Percentiles rank a stretch among this genome's conserved stretches.
Evolutionary conservation across 92 coral and sea anemone species (phyloP).

Genomic region (Phenganax stokvisi): DNA sequence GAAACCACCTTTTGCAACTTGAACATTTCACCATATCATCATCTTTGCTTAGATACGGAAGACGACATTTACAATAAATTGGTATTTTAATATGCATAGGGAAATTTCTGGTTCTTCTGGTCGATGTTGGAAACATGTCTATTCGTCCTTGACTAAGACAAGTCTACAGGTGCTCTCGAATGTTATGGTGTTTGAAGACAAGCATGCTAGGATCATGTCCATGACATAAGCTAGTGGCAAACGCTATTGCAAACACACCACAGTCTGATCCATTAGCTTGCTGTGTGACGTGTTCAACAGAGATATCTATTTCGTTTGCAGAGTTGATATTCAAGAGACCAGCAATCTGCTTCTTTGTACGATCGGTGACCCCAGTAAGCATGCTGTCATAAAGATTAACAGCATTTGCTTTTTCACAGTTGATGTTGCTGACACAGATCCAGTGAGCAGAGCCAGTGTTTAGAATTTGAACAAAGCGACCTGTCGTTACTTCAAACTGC

Average conservation of each 20-base stretch:
- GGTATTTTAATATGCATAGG: neutral
- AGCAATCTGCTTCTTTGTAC: constrained; percentile 33
- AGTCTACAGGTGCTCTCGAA: constrained; percentile 1
- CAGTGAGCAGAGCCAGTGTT: constrained; percentile 11
- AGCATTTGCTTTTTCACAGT: constrained; percentile 13
- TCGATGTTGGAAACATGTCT: neutral
- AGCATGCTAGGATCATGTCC: neutral
- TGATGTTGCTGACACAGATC: constrained; percentile 35
- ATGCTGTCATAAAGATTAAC: constrained; percentile 31
- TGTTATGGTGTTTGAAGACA: neutral
- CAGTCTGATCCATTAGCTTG: constrained; percentile 34
- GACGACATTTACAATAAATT: constrained; percentile 8
- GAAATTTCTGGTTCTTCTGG: neutral
- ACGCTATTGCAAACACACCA: constrained; percentile 42
- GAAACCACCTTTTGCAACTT: neutral
- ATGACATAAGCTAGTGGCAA: constrained; percentile 16
- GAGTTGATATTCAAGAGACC: neutral
- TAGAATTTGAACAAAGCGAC: constrained; percentile 26
- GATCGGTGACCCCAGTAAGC: constrained; percentile 4
- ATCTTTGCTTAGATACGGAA: neutral
- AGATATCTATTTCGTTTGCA: constrained; percentile 14
- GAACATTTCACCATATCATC: constrained; percentile 17
- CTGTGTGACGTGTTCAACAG: constrained; percentile 24
- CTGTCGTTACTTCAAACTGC: constrained; percentile 20
- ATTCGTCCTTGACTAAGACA: neutral